Base-by-base conservation (phyloP, 1,140 invertebrate genomes). In the Heliothis subflexa region DNA sequence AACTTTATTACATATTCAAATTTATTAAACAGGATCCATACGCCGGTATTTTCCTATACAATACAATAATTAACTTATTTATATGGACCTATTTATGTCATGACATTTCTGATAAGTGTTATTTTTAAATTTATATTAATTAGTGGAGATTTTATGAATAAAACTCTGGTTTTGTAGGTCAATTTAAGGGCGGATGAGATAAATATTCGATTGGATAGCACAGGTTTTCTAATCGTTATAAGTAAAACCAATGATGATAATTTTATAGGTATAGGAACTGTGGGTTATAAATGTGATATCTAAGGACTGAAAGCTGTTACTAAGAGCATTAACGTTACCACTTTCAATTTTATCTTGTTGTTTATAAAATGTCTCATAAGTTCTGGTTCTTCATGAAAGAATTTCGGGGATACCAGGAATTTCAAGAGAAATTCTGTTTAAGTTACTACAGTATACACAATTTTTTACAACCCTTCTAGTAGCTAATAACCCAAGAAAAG, bases 1-100 rank as follows among this genome's bases (percentile, higher is more conserved):
- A 71, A 50, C 50, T 55, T 71, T 40, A 54, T 40, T 71, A 71
- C 25, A 71, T 71, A 71, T 71, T 71, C 52, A 71, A 55, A 71
- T 55, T 40, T 4, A 54, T 18, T 2, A 71, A 71, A 71, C 68
- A 71, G 68, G 68, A 71, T 71, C 68, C 68, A 33, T 25, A n/a
- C 9, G 18, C 18, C 50, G 14, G 28, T 52, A 52, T 70, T 70
- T 70, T 70, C 47, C 47, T 49, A 21, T 18, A 71, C 50, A 71
- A 71, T 71, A 55, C 68, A 71, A 40, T 71, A 40, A 71, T 71
- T 55, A 71, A 54, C 50, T 55, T 71, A 55, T 33, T 71, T 54
- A 40, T 55, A 54, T 55, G 5, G 50, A 71, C 66, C 66, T 70
- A 52, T 50, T 71, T 54, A 71, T 54, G 12, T 71, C 25, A n/a